Evolutionary conservation across 2,113 vertebrate genomes (phyloP), one percentile per base, ranked within the genome.

Genomic region (Takifugu flavidus): DNA sequence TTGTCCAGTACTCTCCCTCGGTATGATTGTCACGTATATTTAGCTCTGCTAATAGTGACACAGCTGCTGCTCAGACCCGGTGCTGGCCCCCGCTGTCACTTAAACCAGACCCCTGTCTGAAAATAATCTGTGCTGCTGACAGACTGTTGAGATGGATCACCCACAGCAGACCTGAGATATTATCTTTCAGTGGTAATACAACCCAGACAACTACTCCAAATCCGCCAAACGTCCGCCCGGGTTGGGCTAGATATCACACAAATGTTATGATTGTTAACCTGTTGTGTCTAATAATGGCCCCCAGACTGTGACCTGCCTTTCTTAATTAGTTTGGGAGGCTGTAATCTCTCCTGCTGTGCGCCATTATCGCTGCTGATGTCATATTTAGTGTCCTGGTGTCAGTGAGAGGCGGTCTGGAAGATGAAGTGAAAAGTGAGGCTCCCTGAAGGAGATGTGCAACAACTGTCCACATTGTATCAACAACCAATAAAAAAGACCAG

Each of bases 1-100:
- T 34, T 4, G 11, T 52, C 43, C 49, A 58, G 15, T 62, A 59
- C 46, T 45, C 67, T 74, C 75, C 75, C 79, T 83, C 74, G 67
- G 67, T 60, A 57, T 80, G 69, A 87, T 85, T 86, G 81, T 82
- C 53, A 11, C 53, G 42, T 85, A 82, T 81, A 80, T 87, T 78
- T 81, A 87, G 83, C 72, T 46, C 46, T 2, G 59, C 65, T 72
- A 69, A 67, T 56, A 60, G 69, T 57, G 45, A 74, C 77, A 77
- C 88, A 88, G 88, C 86, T 89, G 88, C 77, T 82, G 82, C 77
- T 67, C 56, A 55, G 71, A 72, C 78, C 63, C 7, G 6, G 51
- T 10, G 25, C 73, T 3, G 1, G 59, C 70, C 67, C 70, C 74
- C 69, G 45, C 74, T 67, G 74, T 80, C 63, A 60, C 70, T 77